These are phyloP conservation scores for Proteles cristata DNA, from an alignment of 2,113 vertebrate genomes.

Conservation along the genomic window DNA sequence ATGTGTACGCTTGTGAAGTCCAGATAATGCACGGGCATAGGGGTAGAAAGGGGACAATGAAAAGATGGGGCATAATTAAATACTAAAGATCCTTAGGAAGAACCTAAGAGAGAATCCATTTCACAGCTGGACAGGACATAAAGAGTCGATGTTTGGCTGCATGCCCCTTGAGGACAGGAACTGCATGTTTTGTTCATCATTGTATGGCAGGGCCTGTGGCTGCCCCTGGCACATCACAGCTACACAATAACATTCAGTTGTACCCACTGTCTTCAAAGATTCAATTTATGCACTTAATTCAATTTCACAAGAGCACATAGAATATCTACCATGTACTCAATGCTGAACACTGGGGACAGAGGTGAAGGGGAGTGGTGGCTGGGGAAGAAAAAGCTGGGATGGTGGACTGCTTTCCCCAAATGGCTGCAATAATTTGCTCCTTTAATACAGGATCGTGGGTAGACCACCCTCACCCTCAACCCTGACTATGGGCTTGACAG, in stretches of 20 bases:
- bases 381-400: background rate
- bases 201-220: background rate
- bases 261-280: background rate
- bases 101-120: background rate
- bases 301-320: background rate
- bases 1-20: background rate
- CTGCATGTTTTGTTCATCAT: background rate
- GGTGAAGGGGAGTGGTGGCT: background rate
- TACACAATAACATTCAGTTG: background rate
- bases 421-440: background rate
- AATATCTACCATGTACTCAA: background rate
- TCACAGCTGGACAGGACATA: background rate
- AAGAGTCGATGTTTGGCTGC: background rate
- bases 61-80: background rate
- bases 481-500: background rate
- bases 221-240: background rate
- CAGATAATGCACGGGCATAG: background rate
- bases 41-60: background rate
- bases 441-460: background rate
- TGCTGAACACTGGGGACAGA: background rate
- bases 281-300: background rate
- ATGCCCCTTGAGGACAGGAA: background rate
- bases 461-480: rapidly evolving
- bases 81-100: background rate
- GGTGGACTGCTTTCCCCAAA: background rate